These are phyloP conservation scores for Torymus aiolomorphi DNA, from an alignment of 2,888 invertebrate species.

Conservation along the genomic window DNA sequence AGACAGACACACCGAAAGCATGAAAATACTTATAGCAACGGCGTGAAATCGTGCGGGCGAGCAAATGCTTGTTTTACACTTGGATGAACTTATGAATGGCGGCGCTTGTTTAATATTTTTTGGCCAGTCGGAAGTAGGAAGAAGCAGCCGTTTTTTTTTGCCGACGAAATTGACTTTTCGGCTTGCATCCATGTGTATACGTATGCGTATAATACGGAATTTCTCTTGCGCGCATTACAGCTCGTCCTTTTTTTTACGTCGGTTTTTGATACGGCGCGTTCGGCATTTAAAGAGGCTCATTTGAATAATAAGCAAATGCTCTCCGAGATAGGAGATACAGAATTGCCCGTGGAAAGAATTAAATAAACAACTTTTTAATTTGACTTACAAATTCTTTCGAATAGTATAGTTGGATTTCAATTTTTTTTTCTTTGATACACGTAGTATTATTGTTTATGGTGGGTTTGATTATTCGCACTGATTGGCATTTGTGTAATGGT, in stretches of 20 bases:
- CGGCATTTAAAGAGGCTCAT: conserved; percentile 37
- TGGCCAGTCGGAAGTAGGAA: conserved; percentile 3
- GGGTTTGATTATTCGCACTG: no score
- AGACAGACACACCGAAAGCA: conserved; percentile 29
- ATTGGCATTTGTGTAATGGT: no score
- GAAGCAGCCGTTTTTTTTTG: conserved; percentile 24
- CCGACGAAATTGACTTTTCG: conserved; percentile 19
- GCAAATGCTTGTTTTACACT: conserved; percentile 44
- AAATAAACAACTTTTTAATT: conserved; percentile 35
- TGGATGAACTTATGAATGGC: conserved; percentile 40
- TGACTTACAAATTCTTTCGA: conserved; percentile 26
- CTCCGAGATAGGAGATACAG: conserved; percentile 30
- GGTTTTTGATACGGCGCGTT: conserved; percentile 7
- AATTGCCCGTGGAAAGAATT: conserved; percentile 13
- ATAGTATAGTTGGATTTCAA: background rate
- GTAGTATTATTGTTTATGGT: no score
- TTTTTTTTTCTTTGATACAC: no score
- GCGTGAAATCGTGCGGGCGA: conserved; percentile 24
- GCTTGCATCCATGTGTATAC: background rate
- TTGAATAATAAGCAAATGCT: conserved; percentile 43
- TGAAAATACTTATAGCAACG: conserved; percentile 51
- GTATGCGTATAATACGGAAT: background rate
- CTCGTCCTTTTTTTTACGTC: background rate
- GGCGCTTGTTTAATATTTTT: conserved; percentile 36
- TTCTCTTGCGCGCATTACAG: background rate